phyloP scores from a whole-genome alignment of 2,888 invertebrate species.

The Xiphydria camelus region DNA sequence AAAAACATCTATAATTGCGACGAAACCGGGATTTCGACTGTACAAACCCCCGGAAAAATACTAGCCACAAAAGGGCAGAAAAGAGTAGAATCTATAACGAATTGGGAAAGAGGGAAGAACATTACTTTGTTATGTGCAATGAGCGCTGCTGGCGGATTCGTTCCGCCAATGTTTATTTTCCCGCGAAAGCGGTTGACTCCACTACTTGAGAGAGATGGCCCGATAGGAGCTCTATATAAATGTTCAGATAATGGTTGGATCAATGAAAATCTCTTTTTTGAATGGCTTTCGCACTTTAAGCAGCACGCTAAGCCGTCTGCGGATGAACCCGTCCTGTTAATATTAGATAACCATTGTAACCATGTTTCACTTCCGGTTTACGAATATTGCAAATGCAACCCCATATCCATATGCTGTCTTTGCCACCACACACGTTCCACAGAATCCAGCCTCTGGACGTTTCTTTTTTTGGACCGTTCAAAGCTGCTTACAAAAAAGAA shows the following conservation, averaged over 20 bases:
- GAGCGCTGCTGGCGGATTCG: conserved; percentile 49
- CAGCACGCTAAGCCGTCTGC: conserved; percentile 38
- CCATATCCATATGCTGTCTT: conserved; percentile 28
- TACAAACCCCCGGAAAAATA: conserved; percentile 41
- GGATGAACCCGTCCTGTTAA: conserved; percentile 43
- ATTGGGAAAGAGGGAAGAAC: conserved; percentile 51
- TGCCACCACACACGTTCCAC: conserved; percentile 38
- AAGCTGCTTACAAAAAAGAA: conserved; percentile 26
- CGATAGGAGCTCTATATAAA: conserved; percentile 43
- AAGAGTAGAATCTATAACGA: conserved; percentile 53
- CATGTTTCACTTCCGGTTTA: conserved; percentile 30
- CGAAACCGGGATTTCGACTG: conserved; percentile 51
- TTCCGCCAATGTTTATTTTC: conserved; percentile 59
- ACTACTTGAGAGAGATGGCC: conserved; percentile 51
- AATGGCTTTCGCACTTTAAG: conserved; percentile 34
- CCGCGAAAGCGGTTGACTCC: conserved; percentile 53
- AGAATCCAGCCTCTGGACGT: conserved; percentile 33
- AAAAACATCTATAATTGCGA: conserved; percentile 51
- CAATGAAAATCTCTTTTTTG: conserved; percentile 19
- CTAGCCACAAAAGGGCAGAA: conserved; percentile 51
- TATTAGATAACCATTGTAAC: conserved; percentile 39
- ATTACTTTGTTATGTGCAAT: conserved; percentile 55
- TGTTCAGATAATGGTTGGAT: conserved; percentile 43
- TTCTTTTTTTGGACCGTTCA: conserved; percentile 33
- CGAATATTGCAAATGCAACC: conserved; percentile 25